A percentile compares a stretch with the other conserved stretches of the same genome.
Conservation (phyloP, 2,113 vertebrate species). For the Semicossyphus pulcher region DNA sequence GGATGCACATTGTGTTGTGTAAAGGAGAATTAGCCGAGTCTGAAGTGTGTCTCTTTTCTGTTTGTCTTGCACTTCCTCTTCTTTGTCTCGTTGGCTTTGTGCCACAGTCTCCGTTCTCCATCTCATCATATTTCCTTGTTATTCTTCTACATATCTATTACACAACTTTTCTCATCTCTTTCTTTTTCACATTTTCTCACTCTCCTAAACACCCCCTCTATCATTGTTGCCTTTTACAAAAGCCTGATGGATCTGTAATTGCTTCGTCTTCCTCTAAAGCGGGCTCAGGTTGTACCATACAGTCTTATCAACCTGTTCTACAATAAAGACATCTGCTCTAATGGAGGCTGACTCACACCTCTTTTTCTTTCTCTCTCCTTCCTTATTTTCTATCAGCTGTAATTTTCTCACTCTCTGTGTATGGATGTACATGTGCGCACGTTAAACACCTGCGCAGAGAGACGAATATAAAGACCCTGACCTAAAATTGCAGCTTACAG, state of each 20-base stretch:
- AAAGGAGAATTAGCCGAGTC: constrained; percentile 38
- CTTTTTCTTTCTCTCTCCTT: not conserved
- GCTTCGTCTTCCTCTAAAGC: too few relatives aligned
- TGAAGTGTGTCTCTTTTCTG: constrained; percentile 7
- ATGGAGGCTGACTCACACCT: constrained; percentile 3
- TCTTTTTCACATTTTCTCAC: too few relatives aligned
- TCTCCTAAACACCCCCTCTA: not conserved
- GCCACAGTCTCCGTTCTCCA: not conserved
- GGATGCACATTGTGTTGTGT: constrained; percentile 37
- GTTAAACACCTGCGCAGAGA: not conserved
- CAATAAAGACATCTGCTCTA: constrained; percentile 30
- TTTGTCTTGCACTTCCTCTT: not conserved
- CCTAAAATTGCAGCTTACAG: too few relatives aligned
- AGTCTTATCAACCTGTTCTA: not conserved
- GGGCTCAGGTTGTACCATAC: not conserved
- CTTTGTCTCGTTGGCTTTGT: not conserved
- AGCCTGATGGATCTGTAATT: too few relatives aligned
- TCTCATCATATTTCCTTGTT: not conserved
- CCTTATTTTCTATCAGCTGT: not conserved
- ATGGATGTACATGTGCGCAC: not conserved
- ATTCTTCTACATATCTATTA: not conserved
- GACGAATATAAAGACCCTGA: too few relatives aligned
- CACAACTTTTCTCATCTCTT: too few relatives aligned
- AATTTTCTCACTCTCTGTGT: not conserved
- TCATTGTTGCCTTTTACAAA: not conserved